Base-by-base conservation (phyloP, 2,113 vertebrate genomes). In the Gadus macrocephalus region DNA sequence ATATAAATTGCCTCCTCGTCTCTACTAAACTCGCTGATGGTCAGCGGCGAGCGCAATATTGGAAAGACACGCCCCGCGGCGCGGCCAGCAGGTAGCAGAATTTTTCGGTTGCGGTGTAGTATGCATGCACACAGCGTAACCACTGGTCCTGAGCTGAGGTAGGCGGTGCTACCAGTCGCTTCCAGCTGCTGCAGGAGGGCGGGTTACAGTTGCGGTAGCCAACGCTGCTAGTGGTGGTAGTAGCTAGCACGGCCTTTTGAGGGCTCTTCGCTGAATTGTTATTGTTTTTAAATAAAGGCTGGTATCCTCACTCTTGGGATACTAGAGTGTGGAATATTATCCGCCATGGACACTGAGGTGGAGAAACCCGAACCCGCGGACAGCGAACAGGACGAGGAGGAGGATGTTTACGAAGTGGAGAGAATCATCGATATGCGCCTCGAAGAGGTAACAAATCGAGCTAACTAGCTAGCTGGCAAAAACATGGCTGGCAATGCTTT, bases 401-500 rank as follows among this genome's bases (percentile, higher is more conserved):
- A 94, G 60, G 94, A 96, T 56, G 94, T 96, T 3, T 98, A 95
- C 82, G 96, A 98, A 81, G 97, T 98, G 93, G 97, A 98, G 87
- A 90, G 88, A 83, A 98, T 98, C 85, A 92, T 98, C 70, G 96
- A 98, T 88, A 89, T 95, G 92, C 94, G 94, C 68, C 90, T 83
- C 14, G 94, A 95, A 53, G 94, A 91, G 91, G 96, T 97, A 88
- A 89, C 16, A 58, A 25, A 49, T 14, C 71, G 31, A 72, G 78
- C 76, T 62, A 35, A 71, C 55, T 72, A 58, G 72, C 76, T 72
- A 77, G 77, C 67, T 66, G 2, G 19, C n/a, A 5, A 16, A 16
- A 58, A 58, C 55, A 58, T 58, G 55, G 15, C 55, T 7, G 55
- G 55, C 55, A 14, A n/a, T 6, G 55, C 15, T 15, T 49, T 49